Percentiles rank a stretch among this genome's conserved stretches.
Evolutionary conservation across 2,113 vertebrate species (phyloP).

Genomic region (Carassius gibelio): DNA sequence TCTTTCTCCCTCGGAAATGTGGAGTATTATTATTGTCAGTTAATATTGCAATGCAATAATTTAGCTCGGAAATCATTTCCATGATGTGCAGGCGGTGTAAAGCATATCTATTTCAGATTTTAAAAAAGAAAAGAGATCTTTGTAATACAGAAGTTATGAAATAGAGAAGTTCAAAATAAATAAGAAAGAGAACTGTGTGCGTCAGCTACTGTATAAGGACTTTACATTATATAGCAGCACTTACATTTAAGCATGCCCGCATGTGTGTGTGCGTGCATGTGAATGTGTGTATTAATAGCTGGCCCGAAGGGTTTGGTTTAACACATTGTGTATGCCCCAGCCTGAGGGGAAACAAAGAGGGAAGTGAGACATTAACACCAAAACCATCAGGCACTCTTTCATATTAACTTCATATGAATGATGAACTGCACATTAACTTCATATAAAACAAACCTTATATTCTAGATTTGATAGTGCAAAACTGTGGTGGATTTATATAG

Average conservation of each 20-base stretch:
- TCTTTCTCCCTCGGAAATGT: too few species aligned
- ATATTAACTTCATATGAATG: constrained; percentile 65
- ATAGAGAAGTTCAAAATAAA: constrained; percentile 45
- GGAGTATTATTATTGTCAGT: too few species aligned
- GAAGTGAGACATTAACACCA: constrained; percentile 76
- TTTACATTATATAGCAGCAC: not conserved
- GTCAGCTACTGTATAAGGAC: not conserved
- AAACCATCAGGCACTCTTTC: constrained; percentile 64
- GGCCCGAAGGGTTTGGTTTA: constrained; percentile 77
- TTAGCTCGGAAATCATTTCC: not conserved
- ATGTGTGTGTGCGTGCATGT: constrained; percentile 42
- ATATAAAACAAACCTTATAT: constrained; percentile 19
- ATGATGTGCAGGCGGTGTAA: constrained; percentile 18
- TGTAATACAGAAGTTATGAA: constrained; percentile 66
- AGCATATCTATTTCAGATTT: constrained; percentile 3
- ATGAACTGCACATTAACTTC: constrained; percentile 34
- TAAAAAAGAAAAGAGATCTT: constrained; percentile 4
- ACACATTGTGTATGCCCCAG: constrained; percentile 70
- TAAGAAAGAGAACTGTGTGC: constrained; percentile 12
- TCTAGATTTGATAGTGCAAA: not conserved
- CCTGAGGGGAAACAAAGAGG: constrained; percentile 78
- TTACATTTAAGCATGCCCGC: not conserved
- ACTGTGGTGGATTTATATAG: not conserved
- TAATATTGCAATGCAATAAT: too few species aligned
- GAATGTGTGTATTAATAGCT: constrained; percentile 72